phyloP scores from a whole-genome alignment of 2,797 vertebrate species.

The Nannoperca obscura region DNA sequence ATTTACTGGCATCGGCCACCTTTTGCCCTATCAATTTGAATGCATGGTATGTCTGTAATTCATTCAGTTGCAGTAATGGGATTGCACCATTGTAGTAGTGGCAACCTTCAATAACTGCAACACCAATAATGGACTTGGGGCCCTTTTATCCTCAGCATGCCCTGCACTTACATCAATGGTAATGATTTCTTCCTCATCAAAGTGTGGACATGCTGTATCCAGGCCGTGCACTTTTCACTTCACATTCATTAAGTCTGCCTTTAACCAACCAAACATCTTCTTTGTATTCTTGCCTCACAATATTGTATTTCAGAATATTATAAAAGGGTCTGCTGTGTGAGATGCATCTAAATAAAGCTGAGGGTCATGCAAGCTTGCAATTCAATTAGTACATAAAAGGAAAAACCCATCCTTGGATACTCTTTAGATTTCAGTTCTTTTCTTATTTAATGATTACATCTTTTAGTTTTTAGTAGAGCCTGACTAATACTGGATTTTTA shows the following conservation, averaged over 20 bases:
- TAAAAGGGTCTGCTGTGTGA: constrained; percentile 7
- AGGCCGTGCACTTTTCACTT: constrained; percentile 27
- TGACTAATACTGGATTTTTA: not conserved
- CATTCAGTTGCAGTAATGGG: constrained; percentile 73
- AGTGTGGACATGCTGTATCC: constrained; percentile 45
- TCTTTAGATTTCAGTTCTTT: not conserved
- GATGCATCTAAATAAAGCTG: constrained; percentile 1
- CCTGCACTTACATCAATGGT: constrained; percentile 58
- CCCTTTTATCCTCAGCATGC: constrained; percentile 63
- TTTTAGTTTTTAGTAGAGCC: not conserved
- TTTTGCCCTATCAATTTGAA: constrained; percentile 77
- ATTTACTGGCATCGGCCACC: constrained; percentile 76
- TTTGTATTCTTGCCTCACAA: constrained; percentile 26
- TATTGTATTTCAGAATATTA: constrained; percentile 13
- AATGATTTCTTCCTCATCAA: constrained; percentile 67
- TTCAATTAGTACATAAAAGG: not conserved
- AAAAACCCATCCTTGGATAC: not conserved
- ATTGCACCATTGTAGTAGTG: constrained; percentile 70
- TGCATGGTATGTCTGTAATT: constrained; percentile 72
- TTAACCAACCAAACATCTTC: constrained; percentile 2
- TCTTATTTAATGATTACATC: not conserved
- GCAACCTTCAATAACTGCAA: constrained; percentile 73
- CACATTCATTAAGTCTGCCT: constrained; percentile 49
- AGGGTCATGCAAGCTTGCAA: not conserved
- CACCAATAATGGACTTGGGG: constrained; percentile 65